A percentile compares a stretch with the other conserved stretches of the same genome.
phyloP scores from a whole-genome alignment of 2,113 vertebrate genomes.

The Laterallus jamaicensis region DNA sequence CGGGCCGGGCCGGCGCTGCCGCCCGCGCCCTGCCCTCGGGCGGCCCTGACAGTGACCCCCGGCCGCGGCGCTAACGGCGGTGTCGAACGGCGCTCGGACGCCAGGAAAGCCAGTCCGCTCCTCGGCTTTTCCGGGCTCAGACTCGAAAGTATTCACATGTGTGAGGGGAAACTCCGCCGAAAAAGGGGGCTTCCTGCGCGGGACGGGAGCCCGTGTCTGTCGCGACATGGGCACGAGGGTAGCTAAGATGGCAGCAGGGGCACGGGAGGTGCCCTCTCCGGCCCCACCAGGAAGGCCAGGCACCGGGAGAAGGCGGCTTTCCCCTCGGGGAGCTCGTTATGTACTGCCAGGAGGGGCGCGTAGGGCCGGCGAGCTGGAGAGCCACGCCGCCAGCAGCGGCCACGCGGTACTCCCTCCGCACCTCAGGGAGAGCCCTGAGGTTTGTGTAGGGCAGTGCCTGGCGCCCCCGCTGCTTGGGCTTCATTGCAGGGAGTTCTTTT shows the following conservation, averaged over 20 bases:
- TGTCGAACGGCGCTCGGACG: background rate
- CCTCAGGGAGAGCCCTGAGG: rapidly evolving
- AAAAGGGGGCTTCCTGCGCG: background rate
- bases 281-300: background rate
- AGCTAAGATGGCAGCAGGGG: background rate
- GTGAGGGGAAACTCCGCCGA: background rate
- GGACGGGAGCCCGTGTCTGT: no score
- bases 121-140: background rate
- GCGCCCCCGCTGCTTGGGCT: background rate
- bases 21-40: background rate
- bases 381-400: rapidly evolving
- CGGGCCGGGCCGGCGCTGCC: background rate
- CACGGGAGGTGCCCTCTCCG: rapidly evolving
- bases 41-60: no score
- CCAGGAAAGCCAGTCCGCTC: background rate
- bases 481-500: background rate
- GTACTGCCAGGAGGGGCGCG: rapidly evolving
- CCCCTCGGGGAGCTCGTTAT: background rate
- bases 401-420: rapidly evolving
- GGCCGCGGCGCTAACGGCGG: no score
- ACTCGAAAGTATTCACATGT: rapidly evolving
- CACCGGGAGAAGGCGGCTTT: rapidly evolving
- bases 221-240: no score
- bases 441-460: background rate
- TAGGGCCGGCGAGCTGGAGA: no score